Conservation (phyloP, 2,797 vertebrate genomes). For the Sylvilagus floridanus region DNA sequence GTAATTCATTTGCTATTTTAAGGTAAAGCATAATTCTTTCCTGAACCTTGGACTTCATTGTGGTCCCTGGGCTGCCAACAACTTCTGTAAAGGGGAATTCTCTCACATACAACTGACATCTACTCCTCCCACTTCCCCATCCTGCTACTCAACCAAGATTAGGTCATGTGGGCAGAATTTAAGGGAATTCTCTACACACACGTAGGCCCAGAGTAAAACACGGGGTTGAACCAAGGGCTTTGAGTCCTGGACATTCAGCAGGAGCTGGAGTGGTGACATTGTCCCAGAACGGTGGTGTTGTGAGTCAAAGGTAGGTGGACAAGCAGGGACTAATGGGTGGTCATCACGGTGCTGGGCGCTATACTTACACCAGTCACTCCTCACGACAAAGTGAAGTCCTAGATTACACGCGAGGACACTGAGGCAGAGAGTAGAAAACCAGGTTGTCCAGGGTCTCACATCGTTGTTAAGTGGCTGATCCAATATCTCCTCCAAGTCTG, state of each 20-base stretch:
- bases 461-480: neutral
- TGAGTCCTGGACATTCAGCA: neutral
- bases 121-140: neutral
- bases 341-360: neutral
- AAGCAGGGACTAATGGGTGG: neutral
- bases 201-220: neutral
- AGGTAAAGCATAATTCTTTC: neutral
- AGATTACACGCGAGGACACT: neutral
- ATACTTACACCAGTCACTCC: neutral
- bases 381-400: neutral
- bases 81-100: neutral
- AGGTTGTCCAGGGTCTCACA: neutral
- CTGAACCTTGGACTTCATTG: neutral
- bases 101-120: neutral
- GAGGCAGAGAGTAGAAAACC: neutral
- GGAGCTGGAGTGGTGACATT: neutral
- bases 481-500: neutral
- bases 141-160: neutral
- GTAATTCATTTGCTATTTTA: neutral
- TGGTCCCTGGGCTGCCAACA: neutral
- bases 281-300: neutral
- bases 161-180: conserved; percentile 19
- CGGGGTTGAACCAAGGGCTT: neutral
- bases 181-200: neutral
- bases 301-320: neutral